Evolutionary conservation across 2,797 vertebrate genomes (phyloP).

Genomic region (Pangasius sanitwongsei): DNA sequence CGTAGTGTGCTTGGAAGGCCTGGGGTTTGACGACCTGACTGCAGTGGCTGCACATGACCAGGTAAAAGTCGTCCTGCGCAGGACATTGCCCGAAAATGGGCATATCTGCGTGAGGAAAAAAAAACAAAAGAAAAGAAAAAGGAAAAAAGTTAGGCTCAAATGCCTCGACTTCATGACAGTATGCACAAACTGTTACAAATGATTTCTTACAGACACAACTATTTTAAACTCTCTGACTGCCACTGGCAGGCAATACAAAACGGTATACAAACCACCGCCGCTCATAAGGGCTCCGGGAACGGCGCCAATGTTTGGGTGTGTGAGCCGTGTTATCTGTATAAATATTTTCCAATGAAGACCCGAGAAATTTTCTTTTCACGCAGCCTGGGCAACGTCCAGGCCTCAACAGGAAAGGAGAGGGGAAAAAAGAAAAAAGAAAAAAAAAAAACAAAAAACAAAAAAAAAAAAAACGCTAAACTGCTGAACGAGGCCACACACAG

Average conservation of each 20-base stretch:
- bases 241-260: not conserved
- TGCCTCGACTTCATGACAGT: not conserved
- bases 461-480: not conserved
- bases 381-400: not conserved
- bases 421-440: not conserved
- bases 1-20: constrained; percentile 99
- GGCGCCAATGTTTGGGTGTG: constrained; percentile 30
- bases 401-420: not conserved
- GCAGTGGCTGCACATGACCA: constrained; percentile 99
- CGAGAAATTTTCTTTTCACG: constrained; percentile 25
- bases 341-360: constrained; percentile 30
- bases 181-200: not conserved
- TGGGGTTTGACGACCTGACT: constrained; percentile 99
- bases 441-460: not conserved
- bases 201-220: not conserved
- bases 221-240: not conserved
- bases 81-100: constrained; percentile 99
- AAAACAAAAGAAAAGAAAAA: constrained; percentile 44
- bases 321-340: constrained; percentile 23
- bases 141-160: constrained; percentile 5
- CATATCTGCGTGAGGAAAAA: constrained; percentile 84
- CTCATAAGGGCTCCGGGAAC: constrained; percentile 14
- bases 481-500: not conserved
- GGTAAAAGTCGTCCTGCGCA: constrained; percentile 98
- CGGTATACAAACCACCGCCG: not conserved